Percentiles rank a stretch among this genome's conserved stretches.
These are phyloP conservation scores for Neoniphon sammara DNA, from an alignment of 2,797 vertebrate genomes.

Conservation along the genomic window DNA sequence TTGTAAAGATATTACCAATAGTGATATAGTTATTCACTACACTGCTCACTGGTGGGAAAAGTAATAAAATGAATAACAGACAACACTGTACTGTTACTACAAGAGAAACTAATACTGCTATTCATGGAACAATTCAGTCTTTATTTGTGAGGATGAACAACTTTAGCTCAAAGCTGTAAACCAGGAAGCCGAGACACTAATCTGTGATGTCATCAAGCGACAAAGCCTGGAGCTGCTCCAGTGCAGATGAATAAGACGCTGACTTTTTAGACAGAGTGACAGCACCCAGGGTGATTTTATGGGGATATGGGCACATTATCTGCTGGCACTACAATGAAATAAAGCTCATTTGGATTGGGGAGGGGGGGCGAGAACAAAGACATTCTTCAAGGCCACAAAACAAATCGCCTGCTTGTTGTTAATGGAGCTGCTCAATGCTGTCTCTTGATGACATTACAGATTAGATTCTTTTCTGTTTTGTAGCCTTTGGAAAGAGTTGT, in stretches of 20 bases:
- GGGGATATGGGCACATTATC: constrained; percentile 26
- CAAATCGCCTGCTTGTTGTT: constrained; percentile 38
- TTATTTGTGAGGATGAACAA: constrained; percentile 23
- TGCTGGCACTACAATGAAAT: constrained; percentile 35
- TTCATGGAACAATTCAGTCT: background rate
- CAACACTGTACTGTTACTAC: no score
- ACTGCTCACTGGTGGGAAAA: no score
- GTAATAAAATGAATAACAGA: no score
- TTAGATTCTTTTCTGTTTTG: constrained; percentile 24
- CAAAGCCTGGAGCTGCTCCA: constrained; percentile 23
- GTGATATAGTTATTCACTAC: no score
- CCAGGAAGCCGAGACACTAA: constrained; percentile 17
- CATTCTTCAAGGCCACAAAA: constrained; percentile 32
- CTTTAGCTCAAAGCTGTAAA: constrained; percentile 14
- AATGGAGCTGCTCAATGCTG: constrained; percentile 51
- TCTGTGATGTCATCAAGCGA: constrained; percentile 27
- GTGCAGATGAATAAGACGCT: constrained; percentile 24
- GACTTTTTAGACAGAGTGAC: constrained; percentile 24
- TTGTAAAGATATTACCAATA: no score
- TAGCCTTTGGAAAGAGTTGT: constrained; percentile 23
- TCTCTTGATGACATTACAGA: constrained; percentile 39
- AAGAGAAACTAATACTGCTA: no score
- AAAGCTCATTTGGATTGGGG: constrained; percentile 39
- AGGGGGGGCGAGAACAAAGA: constrained; percentile 4
- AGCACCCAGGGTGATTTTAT: constrained; percentile 33